Evolutionary conservation across 53 echinoderm and acorn worm genomes (phyloP).

Genomic region (Hippasteria phrygiana): DNA sequence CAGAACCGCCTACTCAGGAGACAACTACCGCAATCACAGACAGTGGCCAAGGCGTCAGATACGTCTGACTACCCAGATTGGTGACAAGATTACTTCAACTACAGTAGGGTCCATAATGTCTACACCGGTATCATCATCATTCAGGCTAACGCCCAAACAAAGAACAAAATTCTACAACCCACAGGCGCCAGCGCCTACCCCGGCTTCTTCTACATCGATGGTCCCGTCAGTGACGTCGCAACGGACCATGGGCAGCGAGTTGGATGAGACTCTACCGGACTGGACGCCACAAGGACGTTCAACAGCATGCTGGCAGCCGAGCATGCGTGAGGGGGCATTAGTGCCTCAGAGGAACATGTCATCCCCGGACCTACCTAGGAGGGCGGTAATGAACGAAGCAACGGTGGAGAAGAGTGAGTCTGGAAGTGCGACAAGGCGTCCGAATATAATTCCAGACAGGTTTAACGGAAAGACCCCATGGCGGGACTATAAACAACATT

Average conservation of each 20-base stretch:
- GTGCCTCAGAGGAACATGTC: no score
- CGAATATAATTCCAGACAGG: slow-evolving; percentile 43
- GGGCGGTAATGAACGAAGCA: background rate
- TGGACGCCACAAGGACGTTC: background rate
- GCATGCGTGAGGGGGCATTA: background rate
- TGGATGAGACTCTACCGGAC: background rate
- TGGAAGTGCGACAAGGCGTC: background rate
- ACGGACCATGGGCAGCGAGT: background rate
- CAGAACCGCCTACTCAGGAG: no score
- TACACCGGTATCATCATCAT: background rate
- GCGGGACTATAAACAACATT: slow-evolving; percentile 15
- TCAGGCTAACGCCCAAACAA: background rate
- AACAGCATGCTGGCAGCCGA: background rate
- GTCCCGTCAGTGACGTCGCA: background rate
- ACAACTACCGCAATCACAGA: no score
- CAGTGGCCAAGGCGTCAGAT: no score
- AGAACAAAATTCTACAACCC: background rate
- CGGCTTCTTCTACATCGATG: background rate
- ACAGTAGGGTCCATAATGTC: no score
- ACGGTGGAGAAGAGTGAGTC: background rate
- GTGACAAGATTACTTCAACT: background rate
- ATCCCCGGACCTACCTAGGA: background rate
- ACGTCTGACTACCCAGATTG: no score
- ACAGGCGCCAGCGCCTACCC: background rate
- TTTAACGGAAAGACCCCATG: slow-evolving; percentile 35